Evolutionary conservation across 2,113 vertebrate species (phyloP), one percentile per base, ranked within the genome.

Genomic region (Microcebus griseorufus): DNA sequence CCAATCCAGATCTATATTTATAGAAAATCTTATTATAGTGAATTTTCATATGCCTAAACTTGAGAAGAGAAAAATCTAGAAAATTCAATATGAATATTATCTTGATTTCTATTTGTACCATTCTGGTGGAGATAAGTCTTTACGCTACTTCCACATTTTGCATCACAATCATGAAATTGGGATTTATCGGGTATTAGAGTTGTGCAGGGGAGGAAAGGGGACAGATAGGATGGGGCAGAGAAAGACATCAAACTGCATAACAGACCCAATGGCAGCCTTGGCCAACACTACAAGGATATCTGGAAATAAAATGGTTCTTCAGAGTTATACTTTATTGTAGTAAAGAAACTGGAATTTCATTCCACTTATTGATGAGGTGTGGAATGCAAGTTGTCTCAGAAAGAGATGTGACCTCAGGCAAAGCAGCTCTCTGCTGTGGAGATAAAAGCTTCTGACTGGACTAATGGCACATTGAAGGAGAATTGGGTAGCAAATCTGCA

Each of bases 401-500:
- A 91, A 82, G 2, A 4, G n/a, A 32, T 48, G 10, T 80, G 37
- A 62, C 27, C 10, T 58, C 42, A 78, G 9, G 22, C 13, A 70
- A 69, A 87, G 34, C 12, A 60, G 3, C 6, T 84, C 32, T 81
- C 17, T 80, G 60, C 12, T 32, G 16, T 42, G 20, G 51, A 86
- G 51, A 29, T 4, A 0, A 34, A 14, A 92, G 37, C 11, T 78
- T 85, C 29, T 16, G 51, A n/a, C 29, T 13, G 17, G 2, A 9
- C 22, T 80, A 58, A 48, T 0, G 22, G 2, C 4, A 42, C 5
- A 23, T 3, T 45, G 14, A 88, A 65, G 29, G 13, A 17, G 5
- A 72, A 58, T 1, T 3, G 29, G n/a, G 2, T 11, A 65, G 9
- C 0, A 6, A 37, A 29, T 27, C 23, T 48, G 0, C 2, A 2